Evolutionary conservation across 2,113 vertebrate genomes (phyloP).

Genomic region (Herpetotheres cachinnans): DNA sequence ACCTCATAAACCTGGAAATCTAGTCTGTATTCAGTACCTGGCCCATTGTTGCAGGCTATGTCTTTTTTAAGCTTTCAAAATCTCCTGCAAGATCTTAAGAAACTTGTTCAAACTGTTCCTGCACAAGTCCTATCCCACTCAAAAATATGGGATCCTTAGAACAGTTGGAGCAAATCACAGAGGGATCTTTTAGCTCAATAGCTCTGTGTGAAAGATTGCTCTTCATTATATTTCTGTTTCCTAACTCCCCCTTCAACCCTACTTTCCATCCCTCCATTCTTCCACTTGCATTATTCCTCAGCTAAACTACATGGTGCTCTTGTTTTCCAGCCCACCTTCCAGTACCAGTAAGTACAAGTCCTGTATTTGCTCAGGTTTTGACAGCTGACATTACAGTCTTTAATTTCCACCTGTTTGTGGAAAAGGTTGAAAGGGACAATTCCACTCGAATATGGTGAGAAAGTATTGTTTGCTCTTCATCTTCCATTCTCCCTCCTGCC

Average conservation of each 20-base stretch:
- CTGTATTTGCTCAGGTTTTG: neutral
- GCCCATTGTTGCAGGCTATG: neutral
- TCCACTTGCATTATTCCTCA: neutral
- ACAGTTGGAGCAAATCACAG: neutral
- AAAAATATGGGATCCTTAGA: neutral
- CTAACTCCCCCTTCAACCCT: fast-evolving
- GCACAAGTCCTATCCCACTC: neutral
- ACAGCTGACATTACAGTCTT: neutral
- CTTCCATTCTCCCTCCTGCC: neutral
- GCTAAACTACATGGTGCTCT: neutral
- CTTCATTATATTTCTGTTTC: neutral
- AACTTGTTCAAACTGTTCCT: neutral
- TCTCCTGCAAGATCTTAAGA: neutral
- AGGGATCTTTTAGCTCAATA: neutral
- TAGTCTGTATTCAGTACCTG: neutral
- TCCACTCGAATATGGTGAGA: neutral
- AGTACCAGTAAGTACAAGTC: neutral
- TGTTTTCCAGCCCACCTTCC: neutral
- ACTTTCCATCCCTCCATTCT: neutral
- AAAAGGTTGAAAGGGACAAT: neutral
- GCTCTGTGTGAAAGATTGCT: neutral
- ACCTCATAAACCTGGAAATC: neutral
- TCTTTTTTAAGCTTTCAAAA: neutral
- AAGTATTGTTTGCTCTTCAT: neutral
- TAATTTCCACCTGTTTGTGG: neutral